Evolutionary conservation across 2,113 vertebrate genomes (phyloP).

Genomic region (Fregetta grallaria): DNA sequence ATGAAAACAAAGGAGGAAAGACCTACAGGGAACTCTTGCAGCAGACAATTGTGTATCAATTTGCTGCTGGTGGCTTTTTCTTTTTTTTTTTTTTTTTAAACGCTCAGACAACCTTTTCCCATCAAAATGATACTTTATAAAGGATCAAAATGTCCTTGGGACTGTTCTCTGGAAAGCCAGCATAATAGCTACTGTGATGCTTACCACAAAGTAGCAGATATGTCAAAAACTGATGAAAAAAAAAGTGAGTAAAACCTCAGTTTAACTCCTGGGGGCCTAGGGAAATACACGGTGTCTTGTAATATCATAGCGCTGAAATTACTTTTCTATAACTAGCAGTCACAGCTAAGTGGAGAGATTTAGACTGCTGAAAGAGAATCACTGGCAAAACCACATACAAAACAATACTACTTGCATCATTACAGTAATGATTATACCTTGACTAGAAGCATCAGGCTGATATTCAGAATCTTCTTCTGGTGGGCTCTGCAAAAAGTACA

Average conservation of each 20-base stretch:
- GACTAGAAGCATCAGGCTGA: constrained; percentile 73
- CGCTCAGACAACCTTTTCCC: background rate
- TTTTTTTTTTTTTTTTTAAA: background rate
- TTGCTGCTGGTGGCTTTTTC: background rate
- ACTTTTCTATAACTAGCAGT: background rate
- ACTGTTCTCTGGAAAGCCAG: background rate
- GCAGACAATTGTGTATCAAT: background rate
- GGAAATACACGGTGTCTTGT: background rate
- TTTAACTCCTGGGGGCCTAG: background rate
- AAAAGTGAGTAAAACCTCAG: background rate
- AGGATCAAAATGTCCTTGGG: background rate
- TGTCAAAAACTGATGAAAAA: background rate
- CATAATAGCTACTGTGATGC: background rate
- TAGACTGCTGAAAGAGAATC: background rate
- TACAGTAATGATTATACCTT: constrained; percentile 66
- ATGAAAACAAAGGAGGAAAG: constrained; percentile 1
- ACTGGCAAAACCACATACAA: background rate
- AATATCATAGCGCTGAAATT: background rate
- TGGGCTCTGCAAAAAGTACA: constrained; percentile 81
- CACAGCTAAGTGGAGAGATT: background rate
- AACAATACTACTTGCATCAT: background rate
- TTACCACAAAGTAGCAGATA: background rate
- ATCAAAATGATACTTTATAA: background rate
- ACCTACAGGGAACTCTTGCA: background rate
- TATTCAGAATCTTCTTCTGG: constrained; percentile 79